phyloP scores from a whole-genome alignment of 2,113 vertebrate genomes.

The Protobothrops flavoviridis region DNA sequence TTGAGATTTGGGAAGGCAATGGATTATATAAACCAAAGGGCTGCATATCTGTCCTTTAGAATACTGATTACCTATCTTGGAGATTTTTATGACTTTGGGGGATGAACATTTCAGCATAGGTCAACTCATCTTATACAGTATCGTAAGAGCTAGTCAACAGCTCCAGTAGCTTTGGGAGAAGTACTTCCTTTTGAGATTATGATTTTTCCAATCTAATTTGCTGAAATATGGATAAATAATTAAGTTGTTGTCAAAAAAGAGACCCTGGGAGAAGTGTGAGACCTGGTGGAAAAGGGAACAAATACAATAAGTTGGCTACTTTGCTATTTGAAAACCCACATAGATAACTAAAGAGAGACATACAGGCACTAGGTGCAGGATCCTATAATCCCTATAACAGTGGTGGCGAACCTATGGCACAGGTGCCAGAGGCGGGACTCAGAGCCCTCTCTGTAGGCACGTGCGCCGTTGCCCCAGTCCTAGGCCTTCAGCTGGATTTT shows the following conservation, averaged over 20 bases:
- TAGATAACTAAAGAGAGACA: slow-evolving; percentile 34
- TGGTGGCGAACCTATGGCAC: too few relatives aligned
- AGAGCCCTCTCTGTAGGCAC: too few relatives aligned
- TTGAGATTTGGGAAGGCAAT: neutral
- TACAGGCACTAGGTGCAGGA: neutral
- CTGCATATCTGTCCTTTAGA: neutral
- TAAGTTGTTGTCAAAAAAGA: neutral
- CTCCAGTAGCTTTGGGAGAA: neutral
- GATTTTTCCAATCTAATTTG: fast-evolving
- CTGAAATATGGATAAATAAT: slow-evolving; percentile 12
- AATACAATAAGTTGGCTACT: neutral
- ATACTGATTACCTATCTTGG: neutral
- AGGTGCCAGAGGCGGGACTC: too few relatives aligned
- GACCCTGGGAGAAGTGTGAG: neutral
- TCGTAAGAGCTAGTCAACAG: too few relatives aligned
- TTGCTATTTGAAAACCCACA: neutral
- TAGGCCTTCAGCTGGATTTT: too few relatives aligned
- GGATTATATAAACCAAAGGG: neutral
- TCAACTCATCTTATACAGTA: neutral
- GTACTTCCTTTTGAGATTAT: fast-evolving
- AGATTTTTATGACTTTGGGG: neutral
- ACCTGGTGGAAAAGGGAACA: neutral
- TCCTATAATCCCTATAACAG: neutral
- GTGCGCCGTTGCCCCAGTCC: too few relatives aligned
- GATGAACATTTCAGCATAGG: neutral